A percentile compares a stretch with the other conserved stretches of the same genome.
phyloP scores from a whole-genome alignment of 2,113 vertebrate species.

The Ptyas mucosa region DNA sequence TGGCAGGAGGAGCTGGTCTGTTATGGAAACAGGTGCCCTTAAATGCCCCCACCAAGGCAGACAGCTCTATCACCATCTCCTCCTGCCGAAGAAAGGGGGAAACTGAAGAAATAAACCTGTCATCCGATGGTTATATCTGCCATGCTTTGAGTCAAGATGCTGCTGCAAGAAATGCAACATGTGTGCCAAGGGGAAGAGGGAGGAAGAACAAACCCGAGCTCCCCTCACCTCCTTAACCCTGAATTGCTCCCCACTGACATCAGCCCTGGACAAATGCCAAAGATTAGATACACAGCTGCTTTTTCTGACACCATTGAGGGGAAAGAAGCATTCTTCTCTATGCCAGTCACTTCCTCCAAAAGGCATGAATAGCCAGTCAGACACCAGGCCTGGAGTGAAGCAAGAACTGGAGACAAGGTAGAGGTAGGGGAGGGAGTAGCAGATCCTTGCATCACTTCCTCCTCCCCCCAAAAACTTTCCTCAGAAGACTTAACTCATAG shows the following conservation, averaged over 20 bases:
- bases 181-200: accelerated
- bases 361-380: conserved; percentile 61
- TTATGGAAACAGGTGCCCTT: not conserved
- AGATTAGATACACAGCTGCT: conserved; percentile 74
- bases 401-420: accelerated
- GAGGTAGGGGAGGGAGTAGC: not conserved
- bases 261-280: conserved; percentile 63
- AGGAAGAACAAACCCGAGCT: conserved; percentile 20
- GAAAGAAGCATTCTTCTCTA: conserved; percentile 63
- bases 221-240: conserved; percentile 66
- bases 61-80: not conserved
- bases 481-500: not conserved
- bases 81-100: not conserved
- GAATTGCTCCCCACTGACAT: conserved; percentile 60
- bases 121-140: not conserved
- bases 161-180: not conserved
- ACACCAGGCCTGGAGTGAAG: conserved; percentile 39
- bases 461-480: not conserved
- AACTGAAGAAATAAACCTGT: not conserved
- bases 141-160: not conserved
- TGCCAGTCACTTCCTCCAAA: conserved; percentile 68
- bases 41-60: not conserved
- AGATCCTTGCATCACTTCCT: not conserved
- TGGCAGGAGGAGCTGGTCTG: not conserved
- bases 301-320: conserved; percentile 51